Conservation (phyloP, 2,888 invertebrate species). For the Agonopterix heracliana region DNA sequence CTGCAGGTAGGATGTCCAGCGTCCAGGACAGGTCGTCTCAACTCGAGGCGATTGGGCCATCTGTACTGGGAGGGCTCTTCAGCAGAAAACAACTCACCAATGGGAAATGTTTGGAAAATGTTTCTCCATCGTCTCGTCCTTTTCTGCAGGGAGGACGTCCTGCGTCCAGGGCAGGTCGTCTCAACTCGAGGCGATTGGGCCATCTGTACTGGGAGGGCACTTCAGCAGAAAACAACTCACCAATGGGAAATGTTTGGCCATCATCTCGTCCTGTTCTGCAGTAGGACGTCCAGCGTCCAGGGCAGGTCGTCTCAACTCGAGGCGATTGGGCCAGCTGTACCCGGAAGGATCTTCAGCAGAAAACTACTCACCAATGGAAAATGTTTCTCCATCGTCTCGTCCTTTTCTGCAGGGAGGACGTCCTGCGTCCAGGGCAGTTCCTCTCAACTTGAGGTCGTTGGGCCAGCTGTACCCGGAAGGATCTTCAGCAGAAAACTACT, state of each 20-base stretch:
- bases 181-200: too few relatives aligned
- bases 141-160: too few relatives aligned
- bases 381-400: slow-evolving; percentile 27
- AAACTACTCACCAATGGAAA: slow-evolving; percentile 43
- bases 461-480: slow-evolving; percentile 58
- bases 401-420: slow-evolving; percentile 33
- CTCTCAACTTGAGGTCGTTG: slow-evolving; percentile 42
- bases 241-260: too few relatives aligned
- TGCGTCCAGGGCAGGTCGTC: too few relatives aligned
- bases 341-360: slow-evolving; percentile 54
- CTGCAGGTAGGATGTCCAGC: too few relatives aligned
- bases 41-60: slow-evolving; percentile 48
- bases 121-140: too few relatives aligned
- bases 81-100: too few relatives aligned
- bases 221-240: too few relatives aligned
- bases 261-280: too few relatives aligned
- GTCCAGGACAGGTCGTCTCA: slow-evolving; percentile 52
- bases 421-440: slow-evolving; percentile 57
- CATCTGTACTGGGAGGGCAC: too few relatives aligned
- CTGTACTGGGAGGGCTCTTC: slow-evolving; percentile 57
- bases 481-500: slow-evolving; percentile 49
- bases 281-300: too few relatives aligned
- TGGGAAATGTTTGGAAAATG: too few relatives aligned
- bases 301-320: slow-evolving; percentile 52
- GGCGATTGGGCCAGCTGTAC: slow-evolving; percentile 51